phyloP scores from a whole-genome alignment of 2,113 vertebrate species.

The Burhinus oedicnemus region DNA sequence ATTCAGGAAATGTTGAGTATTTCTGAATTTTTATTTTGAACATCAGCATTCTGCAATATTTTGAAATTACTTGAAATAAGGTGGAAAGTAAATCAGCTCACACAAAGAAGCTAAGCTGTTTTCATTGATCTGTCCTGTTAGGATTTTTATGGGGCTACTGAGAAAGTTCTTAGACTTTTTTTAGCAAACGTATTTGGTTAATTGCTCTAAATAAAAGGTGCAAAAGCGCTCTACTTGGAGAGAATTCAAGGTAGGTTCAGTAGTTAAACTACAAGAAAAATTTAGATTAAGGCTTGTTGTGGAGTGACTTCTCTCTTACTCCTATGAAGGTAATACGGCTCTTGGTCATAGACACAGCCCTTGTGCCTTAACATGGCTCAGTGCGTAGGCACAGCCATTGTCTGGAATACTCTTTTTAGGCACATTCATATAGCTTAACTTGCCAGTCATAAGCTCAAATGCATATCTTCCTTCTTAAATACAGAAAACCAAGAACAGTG shows the following conservation, averaged over 20 bases:
- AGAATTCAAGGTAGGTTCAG: not conserved
- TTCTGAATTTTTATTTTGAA: constrained; percentile 25
- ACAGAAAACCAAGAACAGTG: not conserved
- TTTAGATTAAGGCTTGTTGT: not conserved
- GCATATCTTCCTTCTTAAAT: not conserved
- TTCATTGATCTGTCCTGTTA: not conserved
- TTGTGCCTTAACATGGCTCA: not conserved
- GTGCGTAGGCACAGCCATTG: not conserved
- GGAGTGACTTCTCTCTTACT: not conserved
- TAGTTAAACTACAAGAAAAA: not conserved
- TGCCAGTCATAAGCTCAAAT: not conserved
- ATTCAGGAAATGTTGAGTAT: not conserved
- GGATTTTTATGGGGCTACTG: not conserved
- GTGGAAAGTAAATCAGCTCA: not conserved
- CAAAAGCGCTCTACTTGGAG: not conserved
- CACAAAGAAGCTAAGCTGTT: not conserved
- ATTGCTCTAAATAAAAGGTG: not conserved
- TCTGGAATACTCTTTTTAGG: not conserved
- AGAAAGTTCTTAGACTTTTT: not conserved
- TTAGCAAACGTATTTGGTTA: not conserved
- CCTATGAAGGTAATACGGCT: not conserved
- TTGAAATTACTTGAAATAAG: not conserved
- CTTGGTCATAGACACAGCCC: not conserved
- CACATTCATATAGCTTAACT: not conserved
- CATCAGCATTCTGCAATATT: not conserved